Conservation (phyloP, 2,113 vertebrate species). For the Hyperoodon ampullatus region DNA sequence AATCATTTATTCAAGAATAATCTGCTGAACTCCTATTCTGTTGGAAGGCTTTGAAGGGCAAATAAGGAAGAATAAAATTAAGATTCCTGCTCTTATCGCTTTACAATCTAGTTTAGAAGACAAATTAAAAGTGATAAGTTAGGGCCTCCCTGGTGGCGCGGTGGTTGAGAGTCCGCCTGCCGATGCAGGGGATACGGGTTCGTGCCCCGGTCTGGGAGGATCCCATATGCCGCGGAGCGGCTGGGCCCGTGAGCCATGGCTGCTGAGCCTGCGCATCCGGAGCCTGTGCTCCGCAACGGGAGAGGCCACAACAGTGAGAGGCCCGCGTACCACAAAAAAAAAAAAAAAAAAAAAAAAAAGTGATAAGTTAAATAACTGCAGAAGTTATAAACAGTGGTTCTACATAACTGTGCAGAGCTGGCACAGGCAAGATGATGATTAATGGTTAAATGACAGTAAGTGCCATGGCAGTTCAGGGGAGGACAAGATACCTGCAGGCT, state of each 20-base stretch:
- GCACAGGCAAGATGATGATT: background rate
- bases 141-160: no score
- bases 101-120: background rate
- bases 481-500: background rate
- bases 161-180: no score
- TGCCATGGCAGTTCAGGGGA: background rate
- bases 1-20: constrained; percentile 7
- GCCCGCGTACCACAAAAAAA: no score
- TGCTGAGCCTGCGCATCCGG: no score
- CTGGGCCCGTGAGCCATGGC: no score
- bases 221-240: no score
- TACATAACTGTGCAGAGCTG: background rate
- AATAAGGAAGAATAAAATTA: constrained; percentile 39
- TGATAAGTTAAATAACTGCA: constrained; percentile 25
- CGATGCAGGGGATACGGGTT: no score
- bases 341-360: no score
- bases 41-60: background rate
- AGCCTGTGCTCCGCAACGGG: no score
- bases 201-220: no score
- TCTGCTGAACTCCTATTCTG: background rate
- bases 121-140: constrained; percentile 37
- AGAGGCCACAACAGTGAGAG: no score
- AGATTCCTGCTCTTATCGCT: background rate
- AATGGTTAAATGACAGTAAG: constrained; percentile 30
- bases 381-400: background rate